These are phyloP conservation scores for Telmatochromis sp. DNA, from an alignment of 2,113 vertebrate species.

Conservation along the genomic window DNA sequence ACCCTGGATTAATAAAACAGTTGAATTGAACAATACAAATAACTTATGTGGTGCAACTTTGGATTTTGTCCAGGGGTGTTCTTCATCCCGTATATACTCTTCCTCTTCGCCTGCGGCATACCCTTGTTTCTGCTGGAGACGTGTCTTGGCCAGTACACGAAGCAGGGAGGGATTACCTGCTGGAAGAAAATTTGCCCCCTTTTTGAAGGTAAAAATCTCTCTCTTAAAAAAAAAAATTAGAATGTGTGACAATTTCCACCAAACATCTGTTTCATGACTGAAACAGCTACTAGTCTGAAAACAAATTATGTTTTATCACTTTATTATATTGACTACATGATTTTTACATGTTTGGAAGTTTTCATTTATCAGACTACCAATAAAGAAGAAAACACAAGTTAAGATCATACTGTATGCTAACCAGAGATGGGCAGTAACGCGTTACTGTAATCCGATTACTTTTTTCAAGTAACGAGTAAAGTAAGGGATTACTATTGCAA, in stretches of 20 bases:
- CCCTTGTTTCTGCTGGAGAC: conserved; percentile 74
- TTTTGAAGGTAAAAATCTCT: conserved; percentile 69
- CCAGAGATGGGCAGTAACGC: background rate
- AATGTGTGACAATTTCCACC: background rate
- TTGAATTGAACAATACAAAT: background rate
- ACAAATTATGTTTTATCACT: background rate
- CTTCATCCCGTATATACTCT: conserved; percentile 73
- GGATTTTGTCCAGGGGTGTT: conserved; percentile 63
- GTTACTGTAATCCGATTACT: too few relatives aligned
- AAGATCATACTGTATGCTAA: background rate
- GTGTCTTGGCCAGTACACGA: conserved; percentile 72
- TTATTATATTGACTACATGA: background rate
- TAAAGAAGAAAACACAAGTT: background rate
- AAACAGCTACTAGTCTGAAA: background rate
- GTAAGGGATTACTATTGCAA: too few relatives aligned
- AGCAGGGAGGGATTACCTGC: conserved; percentile 72
- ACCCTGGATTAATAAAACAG: background rate
- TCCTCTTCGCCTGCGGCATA: conserved; percentile 73
- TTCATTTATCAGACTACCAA: background rate
- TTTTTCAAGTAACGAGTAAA: too few relatives aligned
- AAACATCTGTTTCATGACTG: background rate
- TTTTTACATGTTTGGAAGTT: background rate
- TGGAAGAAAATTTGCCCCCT: conserved; percentile 77
- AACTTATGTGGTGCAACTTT: background rate
- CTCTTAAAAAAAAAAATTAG: background rate